Base-by-base conservation (phyloP, 1,140 invertebrate species). In the Heterodera schachtii region DNA sequence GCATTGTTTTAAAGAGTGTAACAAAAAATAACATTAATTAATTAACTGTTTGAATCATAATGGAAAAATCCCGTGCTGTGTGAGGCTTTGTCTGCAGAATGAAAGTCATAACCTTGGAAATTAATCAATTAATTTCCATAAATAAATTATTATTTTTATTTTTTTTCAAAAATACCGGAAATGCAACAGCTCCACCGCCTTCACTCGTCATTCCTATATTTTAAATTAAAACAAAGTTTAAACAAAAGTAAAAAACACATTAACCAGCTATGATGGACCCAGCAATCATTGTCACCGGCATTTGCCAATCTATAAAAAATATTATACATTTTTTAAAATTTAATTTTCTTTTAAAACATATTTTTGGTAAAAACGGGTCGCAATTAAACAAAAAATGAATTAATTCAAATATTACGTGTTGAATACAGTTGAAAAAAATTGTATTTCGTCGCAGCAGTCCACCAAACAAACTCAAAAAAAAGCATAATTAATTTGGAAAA, bases 81-180 rank as follows among this genome's bases (percentile, higher is more conserved):
- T 84, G 67, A n/a, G 84, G 84, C 41, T 77, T 44, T 41, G 77
- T 60, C 21, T 84, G 83, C 11, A 84, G 47, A 76, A 85, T 69
- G 67, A 84, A 84, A n/a, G 85, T 84, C 84, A 84, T 84, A 8
- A 84, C 83, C 44, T 82, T 75, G 21, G 70, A 85, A 78, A 77
- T 16, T 21, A 60, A 78, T 66, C 47, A 0, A 5, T 41, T 16
- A 57, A 74, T 41, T 43, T 66, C 19, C 16, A 49, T 6, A 78
- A 78, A 69, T 64, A 47, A 31, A 69, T 31, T 69, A 71, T 46
- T 64, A 2, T 31, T 77, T 69, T 64, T 3, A 64, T 52, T 31
- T 31, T 31, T 31, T 31, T 31, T 31, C 31, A 31, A 31, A 52
- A 52, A 19, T 4, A 46, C 83, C 46, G 78, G 71, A 85, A 84